Conservation (phyloP, 2,113 vertebrate genomes). For the Rutilus rutilus region DNA sequence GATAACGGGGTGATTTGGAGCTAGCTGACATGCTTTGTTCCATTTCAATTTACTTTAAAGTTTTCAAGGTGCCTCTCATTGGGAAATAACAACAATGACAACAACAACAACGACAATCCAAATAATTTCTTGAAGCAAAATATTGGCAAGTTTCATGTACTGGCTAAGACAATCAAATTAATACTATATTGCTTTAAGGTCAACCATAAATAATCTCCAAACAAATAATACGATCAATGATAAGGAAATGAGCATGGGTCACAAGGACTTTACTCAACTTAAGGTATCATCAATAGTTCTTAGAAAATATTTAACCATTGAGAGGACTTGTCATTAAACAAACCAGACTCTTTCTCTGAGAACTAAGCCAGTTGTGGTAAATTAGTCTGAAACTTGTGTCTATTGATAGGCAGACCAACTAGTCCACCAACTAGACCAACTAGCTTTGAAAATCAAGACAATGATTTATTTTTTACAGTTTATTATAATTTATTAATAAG, state of each 20-base stretch:
- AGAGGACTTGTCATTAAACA: background rate
- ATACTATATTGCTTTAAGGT: conserved; percentile 24
- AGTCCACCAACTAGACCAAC: too few species aligned
- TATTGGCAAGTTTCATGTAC: background rate
- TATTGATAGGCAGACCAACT: background rate
- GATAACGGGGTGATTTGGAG: background rate
- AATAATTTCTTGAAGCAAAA: background rate
- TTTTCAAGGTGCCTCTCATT: background rate
- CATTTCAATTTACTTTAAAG: conserved; percentile 13
- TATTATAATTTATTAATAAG: too few species aligned
- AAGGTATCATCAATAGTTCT: conserved; percentile 19
- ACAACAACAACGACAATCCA: background rate
- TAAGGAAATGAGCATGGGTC: conserved; percentile 19
- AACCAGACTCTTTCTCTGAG: background rate
- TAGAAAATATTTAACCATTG: conserved; percentile 39
- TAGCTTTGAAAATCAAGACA: background rate
- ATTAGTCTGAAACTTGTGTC: background rate
- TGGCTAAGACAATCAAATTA: background rate
- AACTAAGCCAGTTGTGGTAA: background rate
- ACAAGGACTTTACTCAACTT: conserved; percentile 22
- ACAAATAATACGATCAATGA: conserved; percentile 19
- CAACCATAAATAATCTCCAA: conserved; percentile 14
- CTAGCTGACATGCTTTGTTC: conserved; percentile 15
- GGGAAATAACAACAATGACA: background rate
- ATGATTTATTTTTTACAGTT: too few species aligned